Evolutionary conservation across 2,797 vertebrate genomes (phyloP), one percentile per base, ranked within the genome.

Genomic region (Sebastes nivosus): DNA sequence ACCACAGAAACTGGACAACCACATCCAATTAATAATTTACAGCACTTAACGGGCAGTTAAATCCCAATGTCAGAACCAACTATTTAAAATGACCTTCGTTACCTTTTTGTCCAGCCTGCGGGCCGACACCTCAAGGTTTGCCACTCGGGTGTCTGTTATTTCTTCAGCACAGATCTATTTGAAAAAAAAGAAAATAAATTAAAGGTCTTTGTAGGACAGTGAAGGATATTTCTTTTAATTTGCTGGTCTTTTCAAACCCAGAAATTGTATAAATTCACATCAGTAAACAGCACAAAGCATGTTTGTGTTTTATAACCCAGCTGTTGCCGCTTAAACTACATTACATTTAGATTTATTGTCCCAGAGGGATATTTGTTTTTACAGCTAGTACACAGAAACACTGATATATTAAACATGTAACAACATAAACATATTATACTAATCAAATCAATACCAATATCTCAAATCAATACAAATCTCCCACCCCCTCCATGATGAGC

Each of bases 51-150:
- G 5, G 22, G 1, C 7, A 64, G 38, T 8, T 20, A 1, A 65
- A 38, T 1, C 1, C 46, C 14, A 66, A 30, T 20, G 3, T 71
- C 10, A 5, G 13, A 46, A 1, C 1, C 7, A 8, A 13, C 12
- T 6, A 13, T 58, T 64, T 4, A 30, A 58, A 38, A 68, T 5
- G 9, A 64, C 6, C 13, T 25, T 12, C 2, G 6, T 4, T 93
- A 99, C 98, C 97, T 99, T 99, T 70, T 96, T 99, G 90, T 99
- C 98, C 84, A 99, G 90, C 88, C 95, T 97, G 76, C 96, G 96
- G 66, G 96, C 98, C 82, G 97, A 96, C 69, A 96, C 84, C 93
- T 99, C 97, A 85, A 99, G 89, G 59, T 97, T 84, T 58, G 96
- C 97, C 71, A 97, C 96, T 82, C 98, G 95, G 85, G 96, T 99